Percentiles rank a stretch among this genome's conserved stretches.
Evolutionary conservation across 92 coral and sea anemone species (phyloP).

Genomic region (Epizoanthus ramosus): DNA sequence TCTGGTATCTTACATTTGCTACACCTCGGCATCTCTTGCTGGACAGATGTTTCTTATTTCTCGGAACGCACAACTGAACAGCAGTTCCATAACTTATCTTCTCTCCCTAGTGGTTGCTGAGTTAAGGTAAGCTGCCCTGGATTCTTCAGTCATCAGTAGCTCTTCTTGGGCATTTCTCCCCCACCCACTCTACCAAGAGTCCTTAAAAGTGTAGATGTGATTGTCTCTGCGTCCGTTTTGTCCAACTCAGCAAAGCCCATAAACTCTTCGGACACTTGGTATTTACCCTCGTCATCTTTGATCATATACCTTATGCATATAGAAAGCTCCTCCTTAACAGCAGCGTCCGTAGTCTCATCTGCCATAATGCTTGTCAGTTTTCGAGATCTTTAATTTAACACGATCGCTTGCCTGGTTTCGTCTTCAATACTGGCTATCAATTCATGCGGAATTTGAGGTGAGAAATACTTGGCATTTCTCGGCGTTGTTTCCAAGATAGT

Average conservation of each 20-base stretch:
- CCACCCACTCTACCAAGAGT: background rate
- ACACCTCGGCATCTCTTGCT: slow-evolving; percentile 50
- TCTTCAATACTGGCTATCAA: background rate
- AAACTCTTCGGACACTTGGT: slow-evolving; percentile 5
- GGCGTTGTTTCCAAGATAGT: slow-evolving; percentile 31
- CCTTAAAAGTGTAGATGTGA: slow-evolving; percentile 12
- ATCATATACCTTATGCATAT: background rate
- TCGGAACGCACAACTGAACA: slow-evolving; percentile 46
- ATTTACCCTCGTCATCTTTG: background rate
- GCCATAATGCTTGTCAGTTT: slow-evolving; percentile 35
- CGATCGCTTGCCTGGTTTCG: slow-evolving; percentile 3
- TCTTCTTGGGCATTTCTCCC: background rate
- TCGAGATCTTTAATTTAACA: background rate
- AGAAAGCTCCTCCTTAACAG: slow-evolving; percentile 13
- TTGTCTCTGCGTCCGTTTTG: slow-evolving; percentile 27
- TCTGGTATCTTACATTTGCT: slow-evolving; percentile 55
- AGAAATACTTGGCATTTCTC: slow-evolving; percentile 30
- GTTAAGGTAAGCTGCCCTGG: background rate
- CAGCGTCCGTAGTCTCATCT: slow-evolving; percentile 36
- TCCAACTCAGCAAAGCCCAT: slow-evolving; percentile 17
- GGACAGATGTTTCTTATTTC: slow-evolving; percentile 49
- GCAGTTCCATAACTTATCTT: slow-evolving; percentile 51
- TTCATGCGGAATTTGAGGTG: slow-evolving; percentile 6
- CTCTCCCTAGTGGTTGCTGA: slow-evolving; percentile 41
- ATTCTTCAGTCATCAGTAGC: too few relatives aligned